These are phyloP conservation scores for Polietes domitor DNA, from an alignment of 2,888 invertebrate genomes.

Conservation along the genomic window DNA sequence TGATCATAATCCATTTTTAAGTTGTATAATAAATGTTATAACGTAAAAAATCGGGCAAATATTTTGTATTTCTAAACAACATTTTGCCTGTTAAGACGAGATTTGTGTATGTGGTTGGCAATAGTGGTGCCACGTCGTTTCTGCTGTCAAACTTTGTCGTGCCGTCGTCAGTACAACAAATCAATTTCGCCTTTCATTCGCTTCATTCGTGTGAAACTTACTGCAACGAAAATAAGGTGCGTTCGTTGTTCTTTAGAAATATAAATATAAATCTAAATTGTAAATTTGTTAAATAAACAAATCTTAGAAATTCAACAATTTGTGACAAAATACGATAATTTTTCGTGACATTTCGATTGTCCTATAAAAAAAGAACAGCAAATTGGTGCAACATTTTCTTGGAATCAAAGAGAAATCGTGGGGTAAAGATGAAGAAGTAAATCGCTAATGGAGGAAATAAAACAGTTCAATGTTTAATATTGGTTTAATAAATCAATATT, in stretches of 20 bases:
- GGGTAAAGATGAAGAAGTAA: not conserved
- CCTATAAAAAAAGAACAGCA: not conserved
- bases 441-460: not conserved
- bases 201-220: conserved; percentile 73
- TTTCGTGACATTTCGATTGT: too few species aligned
- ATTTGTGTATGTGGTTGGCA: too few species aligned
- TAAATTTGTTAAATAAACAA: conserved; percentile 30
- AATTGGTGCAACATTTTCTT: conserved; percentile 1
- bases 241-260: conserved; percentile 30
- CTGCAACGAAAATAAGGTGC: conserved; percentile 70
- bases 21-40: too few species aligned
- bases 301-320: not conserved
- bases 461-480: too few species aligned
- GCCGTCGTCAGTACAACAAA: conserved; percentile 54
- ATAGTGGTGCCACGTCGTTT: conserved; percentile 60
- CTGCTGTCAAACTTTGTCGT: conserved; percentile 59
- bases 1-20: too few species aligned
- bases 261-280: too few species aligned
- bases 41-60: too few species aligned
- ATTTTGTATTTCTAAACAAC: too few species aligned
- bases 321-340: not conserved
- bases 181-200: conserved; percentile 27
- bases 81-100: too few species aligned
- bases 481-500: too few species aligned
- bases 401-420: not conserved